Conservation (phyloP, 2,113 vertebrate species). For the Notarius quadriscutis region DNA sequence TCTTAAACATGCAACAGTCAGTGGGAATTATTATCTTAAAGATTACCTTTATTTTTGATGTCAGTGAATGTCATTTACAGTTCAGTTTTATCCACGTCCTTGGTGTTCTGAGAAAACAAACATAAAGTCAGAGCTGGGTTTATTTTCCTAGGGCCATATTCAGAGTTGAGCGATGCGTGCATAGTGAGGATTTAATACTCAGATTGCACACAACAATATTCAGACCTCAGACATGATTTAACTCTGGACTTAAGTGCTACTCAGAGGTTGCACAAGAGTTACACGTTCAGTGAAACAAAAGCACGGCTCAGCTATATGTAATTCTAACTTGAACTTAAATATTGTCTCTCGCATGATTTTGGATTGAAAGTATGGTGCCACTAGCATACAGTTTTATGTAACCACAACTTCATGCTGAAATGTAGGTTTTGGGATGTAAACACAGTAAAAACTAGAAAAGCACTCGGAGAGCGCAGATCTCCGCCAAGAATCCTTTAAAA, state of each 20-base stretch:
- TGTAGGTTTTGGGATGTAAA: background rate
- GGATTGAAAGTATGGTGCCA: background rate
- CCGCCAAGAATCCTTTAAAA: no score
- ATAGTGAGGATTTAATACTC: background rate
- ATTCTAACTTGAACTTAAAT: background rate
- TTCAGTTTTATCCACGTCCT: slow-evolving; percentile 5
- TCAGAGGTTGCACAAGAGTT: background rate
- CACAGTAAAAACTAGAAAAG: background rate
- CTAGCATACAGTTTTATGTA: background rate
- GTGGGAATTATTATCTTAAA: slow-evolving; percentile 26
- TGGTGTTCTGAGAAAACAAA: background rate
- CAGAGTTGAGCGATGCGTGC: background rate
- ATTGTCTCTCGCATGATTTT: background rate
- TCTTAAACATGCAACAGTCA: background rate
- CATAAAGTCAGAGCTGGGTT: background rate
- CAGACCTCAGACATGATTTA: background rate
- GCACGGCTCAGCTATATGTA: background rate
- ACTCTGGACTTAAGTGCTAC: background rate
- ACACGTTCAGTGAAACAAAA: background rate
- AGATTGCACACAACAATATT: background rate
- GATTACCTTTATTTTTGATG: slow-evolving; percentile 8
- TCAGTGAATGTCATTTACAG: slow-evolving; percentile 30
- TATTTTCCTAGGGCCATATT: background rate
- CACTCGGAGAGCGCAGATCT: no score
- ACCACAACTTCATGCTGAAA: background rate